Base-by-base conservation (phyloP, 1,140 invertebrate genomes). In the Drosophila kohkoa region DNA sequence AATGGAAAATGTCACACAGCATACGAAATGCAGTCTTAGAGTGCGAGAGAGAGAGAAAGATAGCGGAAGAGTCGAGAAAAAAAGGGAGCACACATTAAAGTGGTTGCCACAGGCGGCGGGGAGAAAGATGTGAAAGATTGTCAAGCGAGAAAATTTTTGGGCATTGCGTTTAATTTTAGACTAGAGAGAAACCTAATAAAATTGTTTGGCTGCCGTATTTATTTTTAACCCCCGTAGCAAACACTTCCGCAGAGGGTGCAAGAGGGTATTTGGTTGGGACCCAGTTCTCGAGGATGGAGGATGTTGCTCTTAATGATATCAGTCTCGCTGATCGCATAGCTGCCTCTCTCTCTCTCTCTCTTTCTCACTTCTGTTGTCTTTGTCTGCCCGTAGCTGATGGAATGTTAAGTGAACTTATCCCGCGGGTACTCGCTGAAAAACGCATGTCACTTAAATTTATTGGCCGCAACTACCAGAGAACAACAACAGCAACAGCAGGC, bases 391-490 rank as follows among this genome's bases (percentile, higher is more conserved):
- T 89, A 89, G 71, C 49, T 67, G 51, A 58, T 75, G 83, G 74
- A 88, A 88, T 89, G 71, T 81, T 73, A 81, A 89, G 83, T 83
- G 66, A 88, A 88, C 73, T 78, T 89, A 78, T 83, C 80, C 80
- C 85, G 85, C 85, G 85, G 83, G 81, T 88, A 88, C 85, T 89
- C 80, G 85, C 77, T 81, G 85, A 89, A 89, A 89, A 89, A 89
- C 78, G 85, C 85, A 89, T 89, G 85, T 89, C 85, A 89, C 85
- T 89, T 90, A 76, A 89, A 89, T 89, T 89, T 89, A 89, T 89
- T 89, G 86, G 81, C 85, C 78, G 80, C 85, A 88, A 66, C 83
- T 72, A 69, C 82, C 75, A 67, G 15, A 79, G 68, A 80, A 67
- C 52, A 77, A 35, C 46, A 20, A 20, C 43, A 48, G 32, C 16